These are phyloP conservation scores for Thera obeliscata DNA, from an alignment of 2,888 invertebrate genomes.

Conservation along the genomic window DNA sequence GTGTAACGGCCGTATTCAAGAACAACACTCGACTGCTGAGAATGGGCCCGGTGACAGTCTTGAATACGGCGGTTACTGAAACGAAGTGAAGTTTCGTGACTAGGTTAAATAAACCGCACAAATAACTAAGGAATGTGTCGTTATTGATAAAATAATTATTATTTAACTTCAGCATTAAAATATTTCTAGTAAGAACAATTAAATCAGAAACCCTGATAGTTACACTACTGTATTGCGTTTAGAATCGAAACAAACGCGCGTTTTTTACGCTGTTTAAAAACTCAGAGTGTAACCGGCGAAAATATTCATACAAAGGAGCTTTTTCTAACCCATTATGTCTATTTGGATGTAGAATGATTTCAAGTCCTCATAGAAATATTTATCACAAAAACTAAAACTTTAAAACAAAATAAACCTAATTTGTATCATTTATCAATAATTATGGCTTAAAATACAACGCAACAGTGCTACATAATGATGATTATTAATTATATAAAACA, in stretches of 20 bases:
- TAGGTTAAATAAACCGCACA: conserved; percentile 54
- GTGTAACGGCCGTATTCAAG: conserved; percentile 32
- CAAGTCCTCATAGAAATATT: conserved; percentile 23
- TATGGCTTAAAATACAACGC: conserved; percentile 46
- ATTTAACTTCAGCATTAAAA: conserved; percentile 40
- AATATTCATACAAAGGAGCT: background rate
- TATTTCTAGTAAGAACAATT: conserved; percentile 13
- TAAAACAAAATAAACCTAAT: conserved; percentile 57
- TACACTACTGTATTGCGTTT: too few species aligned
- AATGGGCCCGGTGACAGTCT: background rate
- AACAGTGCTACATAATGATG: conserved; percentile 52
- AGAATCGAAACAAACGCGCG: too few species aligned
- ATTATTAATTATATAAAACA: conserved; percentile 28
- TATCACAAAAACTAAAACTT: conserved; percentile 43
- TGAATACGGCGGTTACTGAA: conserved; percentile 36
- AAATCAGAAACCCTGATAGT: background rate
- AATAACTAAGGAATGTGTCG: conserved; percentile 52
- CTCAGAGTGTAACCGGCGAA: background rate
- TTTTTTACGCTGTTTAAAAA: too few species aligned
- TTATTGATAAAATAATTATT: conserved; percentile 39
- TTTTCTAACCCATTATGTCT: background rate
- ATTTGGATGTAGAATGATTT: background rate
- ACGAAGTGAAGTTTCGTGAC: conserved; percentile 67
- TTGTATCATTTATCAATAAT: conserved; percentile 58
- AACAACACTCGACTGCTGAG: background rate